Evolutionary conservation across 2,797 vertebrate genomes (phyloP).

Genomic region (Sus cebifrons): DNA sequence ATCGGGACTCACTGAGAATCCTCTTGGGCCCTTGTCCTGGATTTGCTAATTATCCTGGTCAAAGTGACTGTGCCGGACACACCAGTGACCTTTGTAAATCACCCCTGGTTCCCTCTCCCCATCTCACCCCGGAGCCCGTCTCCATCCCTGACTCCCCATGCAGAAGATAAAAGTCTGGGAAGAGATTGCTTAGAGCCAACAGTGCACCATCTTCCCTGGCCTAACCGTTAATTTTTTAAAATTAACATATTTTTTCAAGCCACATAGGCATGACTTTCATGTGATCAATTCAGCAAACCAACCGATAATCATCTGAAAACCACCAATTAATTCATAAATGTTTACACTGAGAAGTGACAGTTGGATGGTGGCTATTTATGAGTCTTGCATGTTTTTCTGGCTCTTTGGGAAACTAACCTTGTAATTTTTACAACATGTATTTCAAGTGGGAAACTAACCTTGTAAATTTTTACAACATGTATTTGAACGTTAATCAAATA

Average conservation of each 20-base stretch:
- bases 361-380: not conserved
- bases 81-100: not conserved
- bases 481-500: constrained; percentile 17
- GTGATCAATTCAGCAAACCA: not conserved
- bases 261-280: not conserved
- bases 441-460: not conserved
- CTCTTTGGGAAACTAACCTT: not conserved
- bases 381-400: not conserved
- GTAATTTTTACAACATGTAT: not conserved
- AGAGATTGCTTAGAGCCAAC: not conserved
- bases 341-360: not conserved
- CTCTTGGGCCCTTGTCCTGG: not conserved
- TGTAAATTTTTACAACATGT: not conserved
- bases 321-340: not conserved
- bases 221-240: not conserved
- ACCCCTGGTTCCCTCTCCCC: not conserved
- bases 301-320: not conserved
- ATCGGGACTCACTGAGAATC: not conserved
- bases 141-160: fast-evolving
- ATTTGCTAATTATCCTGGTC: not conserved
- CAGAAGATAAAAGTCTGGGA: not conserved
- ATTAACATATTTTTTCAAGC: not conserved
- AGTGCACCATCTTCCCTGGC: not conserved
- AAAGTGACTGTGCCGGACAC: not conserved
- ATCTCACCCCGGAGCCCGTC: not conserved